These are phyloP conservation scores for Muntiacus muntjak DNA, from an alignment of 2,113 vertebrate species.

Conservation along the genomic window DNA sequence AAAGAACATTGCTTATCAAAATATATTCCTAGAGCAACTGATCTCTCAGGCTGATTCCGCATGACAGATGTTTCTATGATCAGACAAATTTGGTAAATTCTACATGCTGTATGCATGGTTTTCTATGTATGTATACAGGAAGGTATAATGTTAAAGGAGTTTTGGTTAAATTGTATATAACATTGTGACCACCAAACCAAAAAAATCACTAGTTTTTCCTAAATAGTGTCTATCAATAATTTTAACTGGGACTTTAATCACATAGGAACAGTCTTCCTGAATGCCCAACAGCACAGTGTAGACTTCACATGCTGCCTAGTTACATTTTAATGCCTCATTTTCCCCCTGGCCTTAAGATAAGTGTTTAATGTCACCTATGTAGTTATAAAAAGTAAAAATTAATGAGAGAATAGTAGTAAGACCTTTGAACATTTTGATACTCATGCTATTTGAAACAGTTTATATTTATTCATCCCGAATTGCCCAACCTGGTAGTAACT, in stretches of 20 bases:
- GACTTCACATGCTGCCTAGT: neutral
- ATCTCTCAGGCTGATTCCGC: neutral
- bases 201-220: neutral
- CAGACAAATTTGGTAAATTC: neutral
- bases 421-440: neutral
- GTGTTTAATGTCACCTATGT: neutral
- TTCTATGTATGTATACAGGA: neutral
- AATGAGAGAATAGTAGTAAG: neutral
- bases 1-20: neutral
- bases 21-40: neutral
- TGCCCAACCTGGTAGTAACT: neutral
- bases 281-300: neutral
- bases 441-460: neutral
- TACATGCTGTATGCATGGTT: neutral
- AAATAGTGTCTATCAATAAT: neutral
- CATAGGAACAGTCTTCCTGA: neutral
- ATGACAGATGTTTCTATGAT: neutral
- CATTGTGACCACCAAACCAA: neutral
- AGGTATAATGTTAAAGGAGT: neutral
- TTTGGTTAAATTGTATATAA: neutral
- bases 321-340: neutral
- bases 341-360: neutral
- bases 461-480: constrained; percentile 35
- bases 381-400: neutral
- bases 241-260: neutral